A percentile compares a stretch with the other conserved stretches of the same genome.
Evolutionary conservation across 2,888 invertebrate genomes (phyloP).

Genomic region (Drosophila anomelani): DNA sequence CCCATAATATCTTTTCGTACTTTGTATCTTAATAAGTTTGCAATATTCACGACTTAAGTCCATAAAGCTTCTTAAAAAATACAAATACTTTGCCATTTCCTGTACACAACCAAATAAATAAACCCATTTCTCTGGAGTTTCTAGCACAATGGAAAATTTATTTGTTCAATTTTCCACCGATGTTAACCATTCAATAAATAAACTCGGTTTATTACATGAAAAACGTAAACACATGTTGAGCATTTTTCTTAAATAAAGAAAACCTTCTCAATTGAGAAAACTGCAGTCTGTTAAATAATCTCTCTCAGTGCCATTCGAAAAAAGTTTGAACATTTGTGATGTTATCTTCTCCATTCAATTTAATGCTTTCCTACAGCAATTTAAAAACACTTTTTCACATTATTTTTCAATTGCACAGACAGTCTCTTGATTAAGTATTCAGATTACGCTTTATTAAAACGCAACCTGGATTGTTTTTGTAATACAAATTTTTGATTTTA

Average conservation of each 20-base stretch:
- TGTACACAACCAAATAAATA: neutral
- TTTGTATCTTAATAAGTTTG: neutral
- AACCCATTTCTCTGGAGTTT: neutral
- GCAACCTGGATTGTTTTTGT: slow-evolving; percentile 24
- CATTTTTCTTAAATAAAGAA: neutral
- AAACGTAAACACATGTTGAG: neutral
- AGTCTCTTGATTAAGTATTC: slow-evolving; percentile 7
- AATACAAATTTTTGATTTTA: neutral
- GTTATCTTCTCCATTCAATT: slow-evolving; percentile 16
- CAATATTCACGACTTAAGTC: neutral
- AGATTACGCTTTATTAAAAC: slow-evolving; percentile 63
- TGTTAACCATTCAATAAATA: neutral
- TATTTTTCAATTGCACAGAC: neutral
- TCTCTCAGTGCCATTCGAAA: neutral
- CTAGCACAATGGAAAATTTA: slow-evolving; percentile 6
- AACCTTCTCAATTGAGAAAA: neutral
- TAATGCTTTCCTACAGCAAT: neutral
- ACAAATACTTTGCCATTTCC: slow-evolving; percentile 1
- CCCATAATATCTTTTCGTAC: no score
- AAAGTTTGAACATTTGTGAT: neutral
- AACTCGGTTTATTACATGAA: neutral
- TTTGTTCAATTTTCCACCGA: neutral
- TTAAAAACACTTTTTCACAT: slow-evolving; percentile 25
- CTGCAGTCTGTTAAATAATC: neutral
- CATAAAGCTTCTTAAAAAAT: neutral